phyloP scores from a whole-genome alignment of 35 echinoderm and acorn worm species.

The Ophioderma brevispina region DNA sequence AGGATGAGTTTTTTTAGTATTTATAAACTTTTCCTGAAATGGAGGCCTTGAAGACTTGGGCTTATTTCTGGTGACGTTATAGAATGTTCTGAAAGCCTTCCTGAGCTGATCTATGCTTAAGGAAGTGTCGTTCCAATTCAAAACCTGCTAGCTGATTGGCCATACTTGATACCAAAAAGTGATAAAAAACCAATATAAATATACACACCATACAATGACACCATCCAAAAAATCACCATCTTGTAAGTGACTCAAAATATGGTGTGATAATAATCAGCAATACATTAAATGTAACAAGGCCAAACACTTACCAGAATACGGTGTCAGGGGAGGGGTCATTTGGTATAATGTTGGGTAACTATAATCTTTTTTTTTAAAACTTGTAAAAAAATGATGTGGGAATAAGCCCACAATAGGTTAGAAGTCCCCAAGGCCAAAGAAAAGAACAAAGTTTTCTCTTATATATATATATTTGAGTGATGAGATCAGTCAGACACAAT shows the following conservation, averaged over 20 bases:
- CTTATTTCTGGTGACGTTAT: conserved; percentile 65
- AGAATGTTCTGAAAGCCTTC: conserved; percentile 71
- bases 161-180: conserved; percentile 42
- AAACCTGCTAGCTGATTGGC: conserved; percentile 54
- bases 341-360: not conserved
- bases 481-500: no score
- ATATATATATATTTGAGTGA: no score
- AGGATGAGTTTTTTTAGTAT: no score
- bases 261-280: not conserved
- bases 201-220: not conserved
- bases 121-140: conserved; percentile 95
- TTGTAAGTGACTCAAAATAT: not conserved
- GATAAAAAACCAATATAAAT: not conserved
- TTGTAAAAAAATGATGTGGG: no score
- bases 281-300: not conserved
- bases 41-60: conserved; percentile 68
- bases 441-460: no score
- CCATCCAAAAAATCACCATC: not conserved
- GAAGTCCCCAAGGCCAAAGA: no score
- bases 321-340: not conserved
- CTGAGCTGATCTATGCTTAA: conserved; percentile 78
- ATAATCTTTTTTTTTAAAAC: no score
- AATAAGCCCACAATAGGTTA: no score
- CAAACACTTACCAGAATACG: not conserved
- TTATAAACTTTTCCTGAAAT: conserved; percentile 82